Base-by-base conservation (phyloP, 2,888 invertebrate genomes). In the Galerucella nymphaeae region DNA sequence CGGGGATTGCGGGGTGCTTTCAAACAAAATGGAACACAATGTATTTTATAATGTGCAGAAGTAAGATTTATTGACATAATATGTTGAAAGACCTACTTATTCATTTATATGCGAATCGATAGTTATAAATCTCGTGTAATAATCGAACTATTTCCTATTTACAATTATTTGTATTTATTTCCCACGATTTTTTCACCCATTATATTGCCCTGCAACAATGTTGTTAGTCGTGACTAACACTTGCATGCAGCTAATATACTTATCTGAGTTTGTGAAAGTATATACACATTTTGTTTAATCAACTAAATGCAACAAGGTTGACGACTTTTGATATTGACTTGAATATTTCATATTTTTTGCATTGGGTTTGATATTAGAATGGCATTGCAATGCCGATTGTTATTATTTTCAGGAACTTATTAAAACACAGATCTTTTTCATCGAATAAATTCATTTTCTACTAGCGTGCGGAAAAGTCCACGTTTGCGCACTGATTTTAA, bases 181-280 rank as follows among this genome's bases (percentile, higher is more conserved):
- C 48, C 3, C 48, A 48, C 48, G n/a, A 48, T 48, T 48, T 13
- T 48, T 48, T 48, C 23, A n/a, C 48, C 6, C 13, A 48, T 42
- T 42, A 13, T 11, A n/a, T n/a, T 48, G 48, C 6, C 14, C n/a
- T 48, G 48, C 9, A 20, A 55, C 55, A 11, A 20, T 55, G 20
- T n/a, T 20, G 20, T 16, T 20, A 16, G 18, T 55, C 55, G 55
- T 55, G 55, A 55, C 11, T n/a, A 20, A 55, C 55, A 20, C 55
- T 20, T 20, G 20, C 11, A 20, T 55, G 55, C 16, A 55, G 20
- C 55, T 2, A 18, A 55, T 55, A 55, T 16, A 18, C 55, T 55
- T 55, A 10, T 16, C n/a, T 55, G 9, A 20, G n/a, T 55, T 11
- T 55, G 55, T 55, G 55, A 55, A 55, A 55, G 55, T 55, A 55